Evolutionary conservation across 2,113 vertebrate species (phyloP).

Genomic region (Cyphomyrus plagiostoma): DNA sequence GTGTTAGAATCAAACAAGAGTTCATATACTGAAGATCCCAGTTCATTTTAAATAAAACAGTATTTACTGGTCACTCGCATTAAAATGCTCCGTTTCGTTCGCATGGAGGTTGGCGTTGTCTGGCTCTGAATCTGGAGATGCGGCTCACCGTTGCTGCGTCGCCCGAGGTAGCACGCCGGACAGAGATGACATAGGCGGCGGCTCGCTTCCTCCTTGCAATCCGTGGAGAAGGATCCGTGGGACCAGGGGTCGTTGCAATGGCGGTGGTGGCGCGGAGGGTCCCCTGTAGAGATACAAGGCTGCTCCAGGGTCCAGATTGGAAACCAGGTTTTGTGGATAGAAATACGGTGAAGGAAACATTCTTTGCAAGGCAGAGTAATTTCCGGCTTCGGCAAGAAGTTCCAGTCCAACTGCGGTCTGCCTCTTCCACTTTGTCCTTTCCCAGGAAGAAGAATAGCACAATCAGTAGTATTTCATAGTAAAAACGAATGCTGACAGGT

Average conservation of each 20-base stretch:
- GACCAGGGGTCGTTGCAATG: constrained; percentile 69
- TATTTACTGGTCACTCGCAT: background rate
- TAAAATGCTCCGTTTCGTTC: constrained; percentile 2
- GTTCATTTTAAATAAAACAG: background rate
- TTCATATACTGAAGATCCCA: background rate
- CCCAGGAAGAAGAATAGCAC: constrained; percentile 22
- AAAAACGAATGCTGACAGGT: background rate
- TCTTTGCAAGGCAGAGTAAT: constrained; percentile 74
- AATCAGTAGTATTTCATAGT: background rate
- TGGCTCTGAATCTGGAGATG: background rate
- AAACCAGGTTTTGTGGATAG: constrained; percentile 76
- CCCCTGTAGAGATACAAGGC: constrained; percentile 78
- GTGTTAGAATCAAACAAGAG: background rate
- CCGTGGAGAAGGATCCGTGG: constrained; percentile 73
- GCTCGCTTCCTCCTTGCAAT: constrained; percentile 67
- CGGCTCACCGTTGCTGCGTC: constrained; percentile 68
- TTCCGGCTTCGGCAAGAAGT: constrained; percentile 76
- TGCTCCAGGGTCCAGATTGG: constrained; percentile 72
- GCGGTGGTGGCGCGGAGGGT: constrained; percentile 68
- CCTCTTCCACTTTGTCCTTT: constrained; percentile 90
- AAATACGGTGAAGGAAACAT: constrained; percentile 78
- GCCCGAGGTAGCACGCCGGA: constrained; percentile 68
- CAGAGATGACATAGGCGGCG: constrained; percentile 64
- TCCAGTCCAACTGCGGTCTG: constrained; percentile 82
- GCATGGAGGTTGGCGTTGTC: background rate